Base-by-base conservation (phyloP, 2,888 invertebrate genomes). In the Hedychridium roseum region DNA sequence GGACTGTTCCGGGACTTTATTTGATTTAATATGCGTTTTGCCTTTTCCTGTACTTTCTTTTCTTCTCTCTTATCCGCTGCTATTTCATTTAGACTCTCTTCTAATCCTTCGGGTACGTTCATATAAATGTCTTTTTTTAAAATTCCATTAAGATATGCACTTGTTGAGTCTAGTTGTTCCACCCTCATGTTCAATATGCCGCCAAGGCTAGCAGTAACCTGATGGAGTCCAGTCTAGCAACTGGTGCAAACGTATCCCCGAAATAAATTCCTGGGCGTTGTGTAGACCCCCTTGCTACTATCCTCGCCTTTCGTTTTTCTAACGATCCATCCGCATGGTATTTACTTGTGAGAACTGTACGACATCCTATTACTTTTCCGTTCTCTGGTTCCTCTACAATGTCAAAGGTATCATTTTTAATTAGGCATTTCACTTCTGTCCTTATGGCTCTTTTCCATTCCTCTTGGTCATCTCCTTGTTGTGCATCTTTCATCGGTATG, bases 361-460 rank as follows among this genome's bases (percentile, higher is more conserved):
- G 2, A 27, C 40, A 36, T 3, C 21, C 36, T 7, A 50, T 40
- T 7, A 48, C 27, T 12, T 15, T 30, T 20, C 31, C 20, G 3
- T 32, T 12, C n/a, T 4, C 4, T 7, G 48, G 48, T 12, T 37
- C 16, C 7, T 32, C 34, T 11, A 28, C 34, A 2, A 50, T 15
- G 2, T 42, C 1, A 12, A 40, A 45, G 1, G 45, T 38, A 14
- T 42, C 3, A n/a, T 46, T 42, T 38, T 46, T 32, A 26, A 37
- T 21, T 21, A 45, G 6, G 17, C 17, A 30, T 20, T 9, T 17
- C 5, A 50, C 20, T 15, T 50, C 50, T 4, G 31, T 14, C 11
- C 14, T 32, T n/a, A 50, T 45, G 3, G 50, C 44, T 7, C 2
- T 2, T 21, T 20, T 11, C 50, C 38, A 50, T n/a, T 43, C 30